Percentiles rank a stretch among this genome's conserved stretches.
Evolutionary conservation across 2,888 invertebrate genomes (phyloP).

Genomic region (Maniola hyperantus): DNA sequence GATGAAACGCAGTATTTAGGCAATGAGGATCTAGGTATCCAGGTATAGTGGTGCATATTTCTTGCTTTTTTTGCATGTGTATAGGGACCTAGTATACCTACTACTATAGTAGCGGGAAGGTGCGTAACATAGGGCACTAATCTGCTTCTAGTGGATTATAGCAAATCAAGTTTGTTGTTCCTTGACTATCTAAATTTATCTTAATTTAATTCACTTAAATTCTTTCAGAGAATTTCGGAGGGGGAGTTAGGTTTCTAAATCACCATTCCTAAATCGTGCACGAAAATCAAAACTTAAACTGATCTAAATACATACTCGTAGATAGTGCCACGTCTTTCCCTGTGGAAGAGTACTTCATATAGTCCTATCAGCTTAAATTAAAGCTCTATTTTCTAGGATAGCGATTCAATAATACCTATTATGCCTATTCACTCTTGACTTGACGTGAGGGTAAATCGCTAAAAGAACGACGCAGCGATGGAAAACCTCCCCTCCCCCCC

Average conservation of each 20-base stretch:
- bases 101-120: not conserved
- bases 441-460: too few relatives aligned
- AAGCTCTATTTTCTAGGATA: not conserved
- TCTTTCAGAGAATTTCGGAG: not conserved
- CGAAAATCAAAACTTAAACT: not conserved
- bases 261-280: not conserved
- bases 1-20: too few relatives aligned
- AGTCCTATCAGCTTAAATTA: not conserved
- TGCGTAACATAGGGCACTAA: not conserved
- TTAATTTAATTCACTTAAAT: not conserved
- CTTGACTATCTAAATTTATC: not conserved
- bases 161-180: not conserved
- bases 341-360: not conserved
- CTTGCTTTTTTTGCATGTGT: not conserved
- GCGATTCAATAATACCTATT: too few relatives aligned
- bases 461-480: too few relatives aligned
- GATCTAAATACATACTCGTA: not conserved
- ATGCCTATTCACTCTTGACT: too few relatives aligned
- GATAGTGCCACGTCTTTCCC: constrained; percentile 9
- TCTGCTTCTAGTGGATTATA: too few relatives aligned
- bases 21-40: too few relatives aligned
- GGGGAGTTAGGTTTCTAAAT: not conserved
- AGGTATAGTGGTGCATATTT: not conserved
- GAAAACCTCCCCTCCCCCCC: too few relatives aligned
- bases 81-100: too few relatives aligned